phyloP scores from a whole-genome alignment of 1,140 invertebrate genomes.

The Diorhabda sublineata region DNA sequence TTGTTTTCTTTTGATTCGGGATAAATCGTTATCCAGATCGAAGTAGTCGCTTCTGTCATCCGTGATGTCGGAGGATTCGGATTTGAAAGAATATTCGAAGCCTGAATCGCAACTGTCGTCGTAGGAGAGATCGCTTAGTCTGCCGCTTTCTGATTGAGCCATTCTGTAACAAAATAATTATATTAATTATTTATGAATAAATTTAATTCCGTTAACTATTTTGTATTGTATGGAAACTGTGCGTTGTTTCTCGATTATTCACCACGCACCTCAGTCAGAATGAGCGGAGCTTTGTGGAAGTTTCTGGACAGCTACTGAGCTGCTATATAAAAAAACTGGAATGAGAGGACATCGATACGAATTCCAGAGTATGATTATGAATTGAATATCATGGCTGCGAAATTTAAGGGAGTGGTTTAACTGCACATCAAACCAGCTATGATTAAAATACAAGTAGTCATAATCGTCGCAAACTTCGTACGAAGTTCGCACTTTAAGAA shows the following conservation, averaged over 20 bases:
- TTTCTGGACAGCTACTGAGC: too few species aligned
- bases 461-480: too few species aligned
- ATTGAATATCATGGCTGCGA: neutral
- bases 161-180: conserved; percentile 31
- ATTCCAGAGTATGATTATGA: neutral
- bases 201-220: neutral
- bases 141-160: conserved; percentile 21
- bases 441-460: too few species aligned
- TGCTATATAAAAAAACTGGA: neutral
- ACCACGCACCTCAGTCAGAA: too few species aligned
- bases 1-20: conserved; percentile 22
- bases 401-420: neutral
- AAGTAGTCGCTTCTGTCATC: conserved; percentile 40
- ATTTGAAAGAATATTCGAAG: conserved; percentile 46
- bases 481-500: too few species aligned
- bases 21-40: conserved; percentile 36
- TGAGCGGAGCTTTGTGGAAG: too few species aligned
- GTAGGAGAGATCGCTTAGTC: conserved; percentile 29
- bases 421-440: neutral
- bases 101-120: conserved; percentile 47
- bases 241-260: neutral
- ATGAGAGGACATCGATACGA: neutral
- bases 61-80: conserved; percentile 38
- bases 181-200: neutral
- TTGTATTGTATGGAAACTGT: neutral